A percentile compares a stretch with the other conserved stretches of the same genome.
phyloP scores from a whole-genome alignment of 1,140 invertebrate genomes.

The Thrips palmi region DNA sequence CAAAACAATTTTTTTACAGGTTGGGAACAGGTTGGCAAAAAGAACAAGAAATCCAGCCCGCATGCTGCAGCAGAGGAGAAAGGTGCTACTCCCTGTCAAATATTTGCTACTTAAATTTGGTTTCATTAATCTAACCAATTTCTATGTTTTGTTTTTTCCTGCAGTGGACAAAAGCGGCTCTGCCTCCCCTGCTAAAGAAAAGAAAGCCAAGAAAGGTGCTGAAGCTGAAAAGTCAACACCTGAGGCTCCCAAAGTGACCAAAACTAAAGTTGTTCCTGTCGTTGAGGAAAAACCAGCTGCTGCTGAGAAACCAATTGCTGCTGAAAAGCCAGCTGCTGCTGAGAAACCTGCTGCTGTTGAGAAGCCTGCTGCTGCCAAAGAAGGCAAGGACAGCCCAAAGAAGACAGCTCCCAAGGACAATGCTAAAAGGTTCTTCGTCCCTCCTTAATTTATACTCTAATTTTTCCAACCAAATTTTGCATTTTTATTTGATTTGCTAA shows the following conservation, averaged over 20 bases:
- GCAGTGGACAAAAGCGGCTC: conserved; percentile 25
- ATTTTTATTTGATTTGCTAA: background rate
- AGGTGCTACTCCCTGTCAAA: background rate
- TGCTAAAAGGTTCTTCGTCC: too few species aligned
- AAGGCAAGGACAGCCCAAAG: conserved; percentile 15
- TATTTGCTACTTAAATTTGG: conserved; percentile 1
- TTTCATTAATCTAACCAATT: too few species aligned
- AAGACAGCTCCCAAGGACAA: too few species aligned
- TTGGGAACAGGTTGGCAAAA: conserved; percentile 53
- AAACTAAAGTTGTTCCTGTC: conserved; percentile 13
- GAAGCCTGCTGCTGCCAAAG: conserved; percentile 20
- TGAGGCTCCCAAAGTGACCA: too few species aligned
- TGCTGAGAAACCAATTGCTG: background rate
- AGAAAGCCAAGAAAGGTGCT: conserved; percentile 19
- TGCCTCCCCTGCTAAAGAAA: conserved; percentile 28
- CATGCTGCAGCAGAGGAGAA: conserved; percentile 1
- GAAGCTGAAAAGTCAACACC: conserved; percentile 21
- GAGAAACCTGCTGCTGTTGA: conserved; percentile 22
- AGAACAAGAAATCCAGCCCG: conserved; percentile 22
- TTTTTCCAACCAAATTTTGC: too few species aligned
- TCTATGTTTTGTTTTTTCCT: conserved; percentile 2
- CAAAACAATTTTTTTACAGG: conserved; percentile 19
- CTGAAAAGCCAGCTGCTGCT: conserved; percentile 6
- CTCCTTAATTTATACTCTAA: too few species aligned
- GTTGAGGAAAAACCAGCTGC: conserved; percentile 17